phyloP scores from a whole-genome alignment of 1,140 invertebrate species.

The Euwallacea fornicatus region DNA sequence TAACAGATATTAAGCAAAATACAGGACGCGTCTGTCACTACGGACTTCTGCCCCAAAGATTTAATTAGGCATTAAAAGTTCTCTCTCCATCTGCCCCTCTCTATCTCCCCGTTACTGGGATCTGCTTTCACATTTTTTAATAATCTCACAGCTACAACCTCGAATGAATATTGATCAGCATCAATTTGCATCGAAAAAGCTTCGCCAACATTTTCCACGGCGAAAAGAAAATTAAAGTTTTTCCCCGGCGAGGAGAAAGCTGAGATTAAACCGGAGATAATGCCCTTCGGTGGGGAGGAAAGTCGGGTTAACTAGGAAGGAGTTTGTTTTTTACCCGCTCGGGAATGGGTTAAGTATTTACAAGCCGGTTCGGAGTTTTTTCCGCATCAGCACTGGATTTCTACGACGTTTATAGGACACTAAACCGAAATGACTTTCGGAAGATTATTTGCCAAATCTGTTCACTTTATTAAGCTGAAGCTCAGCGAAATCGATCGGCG shows the following conservation, averaged over 20 bases:
- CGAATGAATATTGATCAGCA: constrained; percentile 26
- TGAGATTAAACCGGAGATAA: constrained; percentile 27
- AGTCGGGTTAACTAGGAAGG: constrained; percentile 13
- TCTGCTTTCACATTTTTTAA: constrained; percentile 21
- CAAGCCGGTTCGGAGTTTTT: background rate
- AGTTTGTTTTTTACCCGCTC: constrained; percentile 1
- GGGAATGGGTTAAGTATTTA: background rate
- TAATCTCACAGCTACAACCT: constrained; percentile 13
- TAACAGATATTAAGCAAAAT: too few species aligned
- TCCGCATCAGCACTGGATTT: background rate
- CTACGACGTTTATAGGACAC: background rate
- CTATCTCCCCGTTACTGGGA: background rate
- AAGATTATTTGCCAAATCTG: constrained; percentile 6
- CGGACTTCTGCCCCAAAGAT: background rate
- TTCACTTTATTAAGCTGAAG: constrained; percentile 1
- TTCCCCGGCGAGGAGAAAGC: constrained; percentile 1
- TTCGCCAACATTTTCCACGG: constrained; percentile 18
- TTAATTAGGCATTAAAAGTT: constrained; percentile 6
- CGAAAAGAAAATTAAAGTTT: constrained; percentile 27
- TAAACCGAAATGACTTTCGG: constrained; percentile 1
- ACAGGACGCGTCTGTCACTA: too few species aligned
- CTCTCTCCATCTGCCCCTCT: background rate
- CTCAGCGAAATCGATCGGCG: constrained; percentile 11
- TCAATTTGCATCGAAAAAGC: constrained; percentile 31
- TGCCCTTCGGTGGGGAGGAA: constrained; percentile 8